Base-by-base conservation (phyloP, 2,797 vertebrate species). In the Neopelma chrysocephalum region DNA sequence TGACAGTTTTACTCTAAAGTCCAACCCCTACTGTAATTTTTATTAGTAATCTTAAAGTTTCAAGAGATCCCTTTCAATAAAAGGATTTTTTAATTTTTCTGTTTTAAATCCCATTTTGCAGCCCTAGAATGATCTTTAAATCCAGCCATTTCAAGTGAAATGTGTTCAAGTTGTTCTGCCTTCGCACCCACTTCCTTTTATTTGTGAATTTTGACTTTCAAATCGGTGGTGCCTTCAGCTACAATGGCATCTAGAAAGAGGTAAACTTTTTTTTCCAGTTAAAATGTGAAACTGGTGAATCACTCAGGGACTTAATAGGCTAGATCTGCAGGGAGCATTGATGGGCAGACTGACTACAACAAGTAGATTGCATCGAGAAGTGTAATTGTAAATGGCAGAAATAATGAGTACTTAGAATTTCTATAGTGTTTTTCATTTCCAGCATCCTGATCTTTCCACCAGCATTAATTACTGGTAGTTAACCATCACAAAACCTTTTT, bases 331-430 rank as follows among this genome's bases (percentile, higher is more conserved):
- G n/a, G 80, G 32, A 90, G n/a, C 51, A 22, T 1, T 82, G 70
- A 51, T 72, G 66, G 58, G 11, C 31, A 79, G n/a, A 38, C 20
- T 42, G 65, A 45, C 51, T 73, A n/a, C 62, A 82, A 20, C 26
- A 83, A 83, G 62, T 8, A 69, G 60, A 69, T 92, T 84, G 51
- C 34, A 64, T 82, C 1, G 7, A 78, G 29, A 82, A 43, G 15
- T 23, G 3, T 87, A 72, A 82, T 89, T 72, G 43, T 53, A 54
- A 95, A 79, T 34, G 58, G 36, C 73, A 92, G 75, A 84, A 97
- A 92, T 75, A 91, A 91, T 62, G 31, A 93, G 34, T 42, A 51
- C 54, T 72, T 82, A 51, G n/a, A 47, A 51, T 89, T 96, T 96
- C 83, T 89, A 73, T 62, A 90, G 64, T 38, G 60, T 71, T 12